Base-by-base conservation (phyloP, 1,140 invertebrate genomes). In the Drosophila kohkoa region DNA sequence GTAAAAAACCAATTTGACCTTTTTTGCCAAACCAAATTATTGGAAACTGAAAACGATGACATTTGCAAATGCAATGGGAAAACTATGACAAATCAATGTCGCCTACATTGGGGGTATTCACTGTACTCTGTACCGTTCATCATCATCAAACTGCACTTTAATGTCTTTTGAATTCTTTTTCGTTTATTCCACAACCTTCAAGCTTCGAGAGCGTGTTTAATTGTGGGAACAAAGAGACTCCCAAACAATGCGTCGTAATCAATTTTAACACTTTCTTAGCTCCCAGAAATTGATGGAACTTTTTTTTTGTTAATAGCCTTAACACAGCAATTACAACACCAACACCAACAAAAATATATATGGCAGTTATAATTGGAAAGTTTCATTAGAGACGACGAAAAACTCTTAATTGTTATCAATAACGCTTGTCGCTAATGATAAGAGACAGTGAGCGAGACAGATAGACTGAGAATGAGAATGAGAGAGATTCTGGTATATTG, bases 1-100 rank as follows among this genome's bases (percentile, higher is more conserved):
- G 64, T 67, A 64, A 73, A 73, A 77, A 68, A 74, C 41, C 60
- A 25, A 70, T 80, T 70, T 80, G 78, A 80, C 62, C 65, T 75
- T 80, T 75, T 77, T 80, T 46, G 15, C 16, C 11, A 38, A 38
- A 57, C 32, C 32, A 41, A 57, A 57, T 20, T 41, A 57, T 41
- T 41, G 38, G 25, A 57, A 67, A 51, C 6, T 4, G n/a, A 71
- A 73, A 65, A 54, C 71, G 64, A 55, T 60, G 71, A 48, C 66
- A 57, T 75, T 69, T 75, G 60, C 58, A 35, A 71, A 71, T 71
- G 67, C 51, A 75, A 71, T 71, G 32, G 35, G 41, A 65, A 70
- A 71, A 59, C 58, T 46, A 70, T 70, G 72, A 70, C 72, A 70
- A 49, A 41, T 35, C 38, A 69, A 75, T 70, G 63, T 64, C 69